Base-by-base conservation (phyloP, 2,113 vertebrate species). In the Neofelis nebulosa region DNA sequence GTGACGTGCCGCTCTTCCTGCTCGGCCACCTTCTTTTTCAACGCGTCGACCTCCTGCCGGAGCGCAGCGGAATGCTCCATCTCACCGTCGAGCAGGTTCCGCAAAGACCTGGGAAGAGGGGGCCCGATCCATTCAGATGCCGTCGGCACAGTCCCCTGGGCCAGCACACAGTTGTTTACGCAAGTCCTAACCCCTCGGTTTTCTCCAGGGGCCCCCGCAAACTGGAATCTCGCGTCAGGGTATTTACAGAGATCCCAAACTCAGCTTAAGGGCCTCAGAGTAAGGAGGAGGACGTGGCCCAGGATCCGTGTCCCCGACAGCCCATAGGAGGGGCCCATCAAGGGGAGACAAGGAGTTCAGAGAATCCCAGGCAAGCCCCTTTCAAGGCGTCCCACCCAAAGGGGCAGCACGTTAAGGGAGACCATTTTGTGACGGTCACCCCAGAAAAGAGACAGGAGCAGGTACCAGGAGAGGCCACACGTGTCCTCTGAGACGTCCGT, bases 41-140 rank as follows among this genome's bases (percentile, higher is more conserved):
- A 98, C 97, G 97, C 95, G 90, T 99, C 99, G 0, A 99, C 98
- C 96, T 99, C 99, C 93, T 99, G 99, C 96, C 99, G 99, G 50
- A 99, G 99, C 0, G 98, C 99, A 0, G 99, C 99, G 0, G 99
- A 99, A 97, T 99, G 99, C 92, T 99, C 99, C 99, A 99, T 99
- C 99, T 99, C 99, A 5, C 99, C 99, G 2, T 99, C 99, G 61
- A 99, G 98, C 93, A 99, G 99, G 95, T 99, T 99, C 81, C 99
- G 99, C 88, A 99, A 99, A 5, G 99, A 99, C 97, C 99, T 99
- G 98, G 23, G 95, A 84, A 90, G 93, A 98, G n/a, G 74, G 79
- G 94, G 33, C 6, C 92, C 88, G 48, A 79, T 66, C 65, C 83
- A 66, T 92, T 76, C 97, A 92, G 89, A 41, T 8, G 71, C 84